Conservation (phyloP, 2,797 vertebrate species). For the Cuculus canorus region DNA sequence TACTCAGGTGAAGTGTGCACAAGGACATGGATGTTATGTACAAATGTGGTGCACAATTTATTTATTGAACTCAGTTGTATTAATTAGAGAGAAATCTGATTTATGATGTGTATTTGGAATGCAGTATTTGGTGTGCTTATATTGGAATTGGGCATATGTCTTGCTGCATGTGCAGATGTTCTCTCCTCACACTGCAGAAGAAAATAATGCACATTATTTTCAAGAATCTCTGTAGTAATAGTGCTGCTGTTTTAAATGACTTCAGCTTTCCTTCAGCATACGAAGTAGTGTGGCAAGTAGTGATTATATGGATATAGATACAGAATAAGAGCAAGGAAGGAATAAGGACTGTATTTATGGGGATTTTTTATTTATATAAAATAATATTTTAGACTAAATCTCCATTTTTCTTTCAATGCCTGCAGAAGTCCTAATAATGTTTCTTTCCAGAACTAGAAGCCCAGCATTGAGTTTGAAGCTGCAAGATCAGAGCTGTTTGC, state of each 20-base stretch:
- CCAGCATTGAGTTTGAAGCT: background rate
- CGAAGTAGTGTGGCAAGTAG: background rate
- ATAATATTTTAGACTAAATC: background rate
- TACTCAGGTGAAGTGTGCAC: background rate
- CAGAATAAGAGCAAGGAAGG: background rate
- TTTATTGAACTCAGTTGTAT: background rate
- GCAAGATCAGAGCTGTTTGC: background rate
- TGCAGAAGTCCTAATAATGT: background rate
- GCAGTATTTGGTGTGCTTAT: background rate
- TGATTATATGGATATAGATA: background rate
- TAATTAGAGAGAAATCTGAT: background rate
- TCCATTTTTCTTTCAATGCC: background rate
- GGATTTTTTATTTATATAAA: background rate
- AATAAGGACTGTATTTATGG: background rate
- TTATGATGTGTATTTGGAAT: background rate
- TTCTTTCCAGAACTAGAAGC: background rate
- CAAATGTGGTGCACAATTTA: background rate
- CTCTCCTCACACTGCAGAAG: background rate
- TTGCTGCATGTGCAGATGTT: background rate
- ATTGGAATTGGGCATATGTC: background rate
- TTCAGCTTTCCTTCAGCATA: background rate
- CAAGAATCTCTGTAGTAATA: background rate
- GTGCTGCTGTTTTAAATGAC: background rate
- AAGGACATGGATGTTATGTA: fast-evolving
- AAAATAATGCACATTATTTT: background rate